phyloP scores from a whole-genome alignment of 2,888 invertebrate genomes.

The Dryadula phaetusa region DNA sequence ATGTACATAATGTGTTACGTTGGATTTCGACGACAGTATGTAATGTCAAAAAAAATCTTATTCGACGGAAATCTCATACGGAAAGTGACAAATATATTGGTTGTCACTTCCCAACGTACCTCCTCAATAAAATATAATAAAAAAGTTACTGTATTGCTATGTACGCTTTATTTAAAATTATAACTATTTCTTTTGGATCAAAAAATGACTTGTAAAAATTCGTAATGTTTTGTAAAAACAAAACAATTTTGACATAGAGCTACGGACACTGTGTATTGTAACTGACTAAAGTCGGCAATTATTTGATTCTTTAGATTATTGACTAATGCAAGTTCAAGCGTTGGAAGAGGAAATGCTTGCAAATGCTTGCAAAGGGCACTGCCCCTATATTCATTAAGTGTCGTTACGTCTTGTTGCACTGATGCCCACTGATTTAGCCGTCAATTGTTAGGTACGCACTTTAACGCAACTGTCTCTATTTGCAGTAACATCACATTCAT shows the following conservation, averaged over 20 bases:
- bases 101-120: no score
- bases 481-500: slow-evolving; percentile 36
- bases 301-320: not conserved
- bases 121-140: no score
- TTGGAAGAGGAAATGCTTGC: slow-evolving; percentile 36
- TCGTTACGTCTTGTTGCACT: slow-evolving; percentile 65
- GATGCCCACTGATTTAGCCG: slow-evolving; percentile 65
- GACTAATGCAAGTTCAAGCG: not conserved
- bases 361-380: slow-evolving; percentile 59
- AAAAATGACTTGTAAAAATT: no score
- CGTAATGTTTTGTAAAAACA: no score
- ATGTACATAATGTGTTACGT: not conserved
- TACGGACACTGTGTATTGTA: no score
- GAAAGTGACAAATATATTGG: no score
- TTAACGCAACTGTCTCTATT: slow-evolving; percentile 43
- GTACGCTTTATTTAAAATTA: no score
- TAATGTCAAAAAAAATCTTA: no score
- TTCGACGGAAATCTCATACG: no score
- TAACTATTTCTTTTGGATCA: no score
- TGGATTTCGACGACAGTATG: no score
- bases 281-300: not conserved
- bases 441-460: slow-evolving; percentile 59
- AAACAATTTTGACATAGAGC: not conserved
- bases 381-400: slow-evolving; percentile 70
- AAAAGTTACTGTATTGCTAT: no score